Evolutionary conservation across 1,140 invertebrate species (phyloP).

Genomic region (Brachionus sp.): DNA sequence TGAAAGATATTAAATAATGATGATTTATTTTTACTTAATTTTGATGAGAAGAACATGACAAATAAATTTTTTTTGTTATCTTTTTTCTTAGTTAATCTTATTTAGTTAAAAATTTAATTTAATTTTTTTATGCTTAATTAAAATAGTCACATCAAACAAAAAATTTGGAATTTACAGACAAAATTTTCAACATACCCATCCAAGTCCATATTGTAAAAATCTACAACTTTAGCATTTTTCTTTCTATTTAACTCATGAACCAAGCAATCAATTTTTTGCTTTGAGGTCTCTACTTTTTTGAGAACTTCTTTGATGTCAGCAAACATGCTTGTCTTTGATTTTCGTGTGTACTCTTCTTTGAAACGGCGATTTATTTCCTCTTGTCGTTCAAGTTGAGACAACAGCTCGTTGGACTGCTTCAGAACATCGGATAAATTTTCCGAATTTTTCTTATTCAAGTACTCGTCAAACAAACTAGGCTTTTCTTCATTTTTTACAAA

Average conservation of each 20-base stretch:
- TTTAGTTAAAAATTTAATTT: too few relatives aligned
- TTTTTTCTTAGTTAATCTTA: too few relatives aligned
- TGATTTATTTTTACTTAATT: too few relatives aligned
- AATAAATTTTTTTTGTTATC: too few relatives aligned
- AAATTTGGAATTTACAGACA: not conserved
- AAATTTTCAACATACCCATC: not conserved
- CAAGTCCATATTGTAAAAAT: not conserved
- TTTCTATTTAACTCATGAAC: not conserved
- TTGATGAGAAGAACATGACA: too few relatives aligned
- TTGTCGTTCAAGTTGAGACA: not conserved
- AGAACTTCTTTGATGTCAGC: constrained; percentile 16
- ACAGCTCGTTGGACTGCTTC: not conserved
- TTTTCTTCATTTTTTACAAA: not conserved
- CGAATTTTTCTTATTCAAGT: not conserved
- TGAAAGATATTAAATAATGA: too few relatives aligned
- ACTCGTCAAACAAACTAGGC: not conserved
- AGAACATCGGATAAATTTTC: constrained; percentile 9
- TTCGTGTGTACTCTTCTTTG: not conserved
- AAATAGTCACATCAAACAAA: too few relatives aligned
- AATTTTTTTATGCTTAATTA: too few relatives aligned
- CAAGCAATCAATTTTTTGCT: not conserved
- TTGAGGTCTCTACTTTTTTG: not conserved
- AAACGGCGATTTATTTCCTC: not conserved
- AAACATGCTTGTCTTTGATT: not conserved
- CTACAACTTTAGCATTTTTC: not conserved